A percentile compares a stretch with the other conserved stretches of the same genome.
phyloP scores from a whole-genome alignment of 2,888 invertebrate species.

The Eupithecia exiguata region DNA sequence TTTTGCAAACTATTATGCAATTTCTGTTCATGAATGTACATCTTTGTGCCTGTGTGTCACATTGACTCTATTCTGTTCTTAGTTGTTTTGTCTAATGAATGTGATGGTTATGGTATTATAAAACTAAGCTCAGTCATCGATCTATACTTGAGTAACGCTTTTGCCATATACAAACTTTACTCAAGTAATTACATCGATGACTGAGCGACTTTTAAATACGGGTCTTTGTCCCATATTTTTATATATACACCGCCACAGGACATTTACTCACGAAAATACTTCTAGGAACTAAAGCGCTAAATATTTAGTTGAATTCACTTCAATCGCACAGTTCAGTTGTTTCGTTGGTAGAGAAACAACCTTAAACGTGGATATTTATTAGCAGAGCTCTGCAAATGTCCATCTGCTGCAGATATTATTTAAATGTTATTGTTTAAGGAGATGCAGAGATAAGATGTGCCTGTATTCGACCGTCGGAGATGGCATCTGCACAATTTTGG shows the following conservation, averaged over 20 bases:
- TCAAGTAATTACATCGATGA: too few species aligned
- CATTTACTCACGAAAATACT: too few species aligned
- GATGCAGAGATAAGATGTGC: slow-evolving; percentile 48
- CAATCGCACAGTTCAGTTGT: neutral
- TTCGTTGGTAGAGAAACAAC: neutral
- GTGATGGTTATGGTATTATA: too few species aligned
- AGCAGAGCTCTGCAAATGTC: slow-evolving; percentile 1
- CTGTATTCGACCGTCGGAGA: slow-evolving; percentile 58
- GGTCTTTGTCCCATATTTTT: neutral
- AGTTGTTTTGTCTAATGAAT: neutral
- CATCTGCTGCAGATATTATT: slow-evolving; percentile 9
- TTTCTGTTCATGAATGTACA: too few species aligned
- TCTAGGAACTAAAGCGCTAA: neutral
- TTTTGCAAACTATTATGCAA: too few species aligned
- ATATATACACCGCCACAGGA: neutral
- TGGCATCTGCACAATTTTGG: slow-evolving; percentile 30
- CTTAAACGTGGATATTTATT: neutral
- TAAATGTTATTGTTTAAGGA: slow-evolving; percentile 33
- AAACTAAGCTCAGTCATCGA: too few species aligned
- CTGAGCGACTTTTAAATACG: too few species aligned
- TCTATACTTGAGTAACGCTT: too few species aligned
- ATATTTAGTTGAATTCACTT: neutral
- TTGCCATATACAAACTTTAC: too few species aligned
- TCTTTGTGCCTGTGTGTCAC: neutral
- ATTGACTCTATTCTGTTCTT: neutral